A percentile compares a stretch with the other conserved stretches of the same genome.
phyloP scores from a whole-genome alignment of 1,140 invertebrate species.

The Zaprionus ghesquierei region DNA sequence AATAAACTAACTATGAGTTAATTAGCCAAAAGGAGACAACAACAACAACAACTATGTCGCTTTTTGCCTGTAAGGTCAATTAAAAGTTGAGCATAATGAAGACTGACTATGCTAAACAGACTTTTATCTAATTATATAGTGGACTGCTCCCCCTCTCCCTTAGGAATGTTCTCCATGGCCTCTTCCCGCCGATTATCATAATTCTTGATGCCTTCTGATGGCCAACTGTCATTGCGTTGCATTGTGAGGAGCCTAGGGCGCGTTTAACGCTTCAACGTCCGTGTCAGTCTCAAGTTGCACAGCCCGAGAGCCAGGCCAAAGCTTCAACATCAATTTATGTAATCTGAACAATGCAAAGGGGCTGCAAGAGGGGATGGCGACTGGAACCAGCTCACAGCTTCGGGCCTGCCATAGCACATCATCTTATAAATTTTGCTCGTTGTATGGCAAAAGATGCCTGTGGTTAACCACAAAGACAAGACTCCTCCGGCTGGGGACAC shows the following conservation, averaged over 20 bases:
- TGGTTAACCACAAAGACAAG: constrained; percentile 67
- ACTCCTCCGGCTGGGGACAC: constrained; percentile 1
- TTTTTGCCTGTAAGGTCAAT: constrained; percentile 21
- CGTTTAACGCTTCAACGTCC: constrained; percentile 39
- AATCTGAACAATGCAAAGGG: constrained; percentile 61
- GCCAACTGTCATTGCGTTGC: constrained; percentile 40
- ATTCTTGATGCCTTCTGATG: constrained; percentile 34
- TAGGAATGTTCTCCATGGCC: too few species aligned
- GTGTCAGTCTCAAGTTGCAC: constrained; percentile 28
- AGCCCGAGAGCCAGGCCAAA: constrained; percentile 28
- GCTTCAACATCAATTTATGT: constrained; percentile 79
- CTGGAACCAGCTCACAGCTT: constrained; percentile 7
- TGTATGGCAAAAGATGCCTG: constrained; percentile 65
- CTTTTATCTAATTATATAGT: constrained; percentile 45
- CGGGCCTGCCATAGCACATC: constrained; percentile 60
- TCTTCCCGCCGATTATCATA: constrained; percentile 43
- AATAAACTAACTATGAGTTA: constrained; percentile 12
- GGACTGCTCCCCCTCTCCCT: too few species aligned
- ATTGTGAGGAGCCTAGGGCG: constrained; percentile 14
- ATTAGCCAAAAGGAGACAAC: neutral
- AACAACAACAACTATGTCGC: too few species aligned
- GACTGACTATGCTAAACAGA: neutral
- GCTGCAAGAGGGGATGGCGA: neutral
- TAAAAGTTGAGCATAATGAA: constrained; percentile 5
- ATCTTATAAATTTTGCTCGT: constrained; percentile 78